These are phyloP conservation scores for Cuniculus paca DNA, from an alignment of 2,797 vertebrate species.

Conservation along the genomic window DNA sequence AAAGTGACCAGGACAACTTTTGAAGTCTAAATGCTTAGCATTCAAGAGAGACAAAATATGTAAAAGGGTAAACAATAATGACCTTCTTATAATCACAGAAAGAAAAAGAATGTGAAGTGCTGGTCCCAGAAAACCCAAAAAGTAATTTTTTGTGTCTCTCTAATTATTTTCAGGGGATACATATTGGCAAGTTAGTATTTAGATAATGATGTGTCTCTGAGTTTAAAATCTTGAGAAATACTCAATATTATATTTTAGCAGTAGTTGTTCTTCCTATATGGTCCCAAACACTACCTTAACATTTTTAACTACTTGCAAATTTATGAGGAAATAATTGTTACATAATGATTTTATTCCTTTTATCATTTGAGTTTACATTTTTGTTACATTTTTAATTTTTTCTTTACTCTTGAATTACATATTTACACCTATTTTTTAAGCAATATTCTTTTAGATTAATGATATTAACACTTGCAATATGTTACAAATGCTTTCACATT, in stretches of 20 bases:
- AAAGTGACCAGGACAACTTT: no score
- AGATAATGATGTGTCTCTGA: neutral
- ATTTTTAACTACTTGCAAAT: neutral
- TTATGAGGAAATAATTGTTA: neutral
- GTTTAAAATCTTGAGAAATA: conserved; percentile 20
- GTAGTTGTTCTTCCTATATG: neutral
- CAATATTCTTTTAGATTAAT: neutral
- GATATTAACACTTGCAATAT: neutral
- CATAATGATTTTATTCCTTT: neutral
- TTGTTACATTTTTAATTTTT: neutral
- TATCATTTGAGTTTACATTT: neutral
- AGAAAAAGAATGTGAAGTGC: neutral
- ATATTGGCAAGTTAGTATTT: neutral
- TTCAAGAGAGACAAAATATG: conserved; percentile 28
- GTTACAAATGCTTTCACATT: neutral
- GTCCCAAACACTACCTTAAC: neutral
- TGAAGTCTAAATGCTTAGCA: conserved; percentile 80
- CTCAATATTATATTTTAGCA: neutral
- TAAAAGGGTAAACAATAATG: neutral
- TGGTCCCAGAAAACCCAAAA: neutral
- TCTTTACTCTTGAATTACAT: neutral
- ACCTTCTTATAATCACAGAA: neutral
- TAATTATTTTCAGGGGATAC: neutral
- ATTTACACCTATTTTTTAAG: neutral
- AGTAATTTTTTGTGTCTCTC: neutral